Conservation (phyloP, 2,113 vertebrate species). For the Melospiza georgiana region DNA sequence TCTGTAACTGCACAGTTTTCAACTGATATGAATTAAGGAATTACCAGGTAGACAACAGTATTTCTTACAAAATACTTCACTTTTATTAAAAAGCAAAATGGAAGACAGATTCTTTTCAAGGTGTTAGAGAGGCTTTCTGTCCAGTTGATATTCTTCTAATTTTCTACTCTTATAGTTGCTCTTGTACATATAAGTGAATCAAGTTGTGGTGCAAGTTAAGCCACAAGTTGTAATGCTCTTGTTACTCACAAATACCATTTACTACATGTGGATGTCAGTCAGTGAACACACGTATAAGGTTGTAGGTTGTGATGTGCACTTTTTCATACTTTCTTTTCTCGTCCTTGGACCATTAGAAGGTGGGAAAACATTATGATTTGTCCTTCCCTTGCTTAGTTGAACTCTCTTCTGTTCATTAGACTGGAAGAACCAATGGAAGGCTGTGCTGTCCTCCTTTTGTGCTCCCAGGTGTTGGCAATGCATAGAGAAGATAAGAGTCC, state of each 20-base stretch:
- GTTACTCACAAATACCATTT: not conserved
- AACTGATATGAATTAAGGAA: not conserved
- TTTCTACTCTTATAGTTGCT: not conserved
- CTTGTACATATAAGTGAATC: not conserved
- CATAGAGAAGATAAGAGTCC: not conserved
- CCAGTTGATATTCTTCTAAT: not conserved
- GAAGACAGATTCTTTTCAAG: not conserved
- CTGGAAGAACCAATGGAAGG: not conserved
- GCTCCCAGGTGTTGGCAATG: not conserved
- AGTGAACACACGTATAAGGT: not conserved
- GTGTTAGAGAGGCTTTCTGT: not conserved
- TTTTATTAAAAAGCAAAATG: not conserved
- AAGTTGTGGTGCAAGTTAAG: not conserved
- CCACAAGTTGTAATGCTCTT: not conserved
- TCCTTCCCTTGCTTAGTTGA: not conserved
- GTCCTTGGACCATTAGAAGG: not conserved
- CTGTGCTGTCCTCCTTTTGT: not conserved
- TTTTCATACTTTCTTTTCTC: not conserved
- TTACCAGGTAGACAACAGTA: not conserved
- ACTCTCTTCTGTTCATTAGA: not conserved
- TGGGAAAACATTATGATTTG: not conserved
- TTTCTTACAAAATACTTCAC: not conserved
- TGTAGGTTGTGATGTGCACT: not conserved
- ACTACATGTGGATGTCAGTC: not conserved
- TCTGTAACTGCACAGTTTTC: not conserved